Base-by-base conservation (phyloP, 2,113 vertebrate genomes). In the Pelusios castaneus region DNA sequence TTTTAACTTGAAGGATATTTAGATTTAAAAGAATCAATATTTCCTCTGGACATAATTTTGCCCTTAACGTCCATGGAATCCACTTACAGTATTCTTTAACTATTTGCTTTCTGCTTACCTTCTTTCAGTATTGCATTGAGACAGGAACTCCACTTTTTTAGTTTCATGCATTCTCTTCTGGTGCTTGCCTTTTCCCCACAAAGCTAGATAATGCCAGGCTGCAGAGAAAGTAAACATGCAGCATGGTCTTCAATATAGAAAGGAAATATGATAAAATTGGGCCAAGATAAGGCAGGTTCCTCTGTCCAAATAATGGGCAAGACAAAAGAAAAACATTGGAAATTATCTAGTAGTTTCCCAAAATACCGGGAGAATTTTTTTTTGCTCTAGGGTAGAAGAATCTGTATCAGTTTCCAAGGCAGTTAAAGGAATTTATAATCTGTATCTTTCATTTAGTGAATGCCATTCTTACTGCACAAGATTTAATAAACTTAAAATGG, bases 181-280 rank as follows among this genome's bases (percentile, higher is more conserved):
- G 34, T 92, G 70, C 43, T 38, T 22, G 22, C 83, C 22, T 86
- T 77, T 86, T 89, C 58, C 67, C 86, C 43, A 86, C 84, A 91
- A 87, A 89, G 73, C 89, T 55, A 89, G 93, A 77, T 85, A 92
- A 47, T 41, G 89, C 55, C 81, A 92, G 87, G 87, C 93, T 91
- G 47, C 47, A 52, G 63, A 93, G 91, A 58, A 94, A 94, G 95
- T 94, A 95, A 96, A 91, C 43, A 52, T 79, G 52, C 31, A 75
- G 67, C 31, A 82, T 63, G 83, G 41, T 45, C 55, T 80, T 96
- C 47, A 88, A 49, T 34, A n/a, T 87, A 94, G 85, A 89, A 2
- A 9, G 67, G 75, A 95, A 55, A n/a, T 52, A 73, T 1, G 3
- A 56, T 82, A 60, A 91, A 85, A 91, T 22, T 51, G 85, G 63